Evolutionary conservation across 2,888 invertebrate genomes (phyloP), one percentile per base, ranked within the genome.

Genomic region (Drosophila silvestris): DNA sequence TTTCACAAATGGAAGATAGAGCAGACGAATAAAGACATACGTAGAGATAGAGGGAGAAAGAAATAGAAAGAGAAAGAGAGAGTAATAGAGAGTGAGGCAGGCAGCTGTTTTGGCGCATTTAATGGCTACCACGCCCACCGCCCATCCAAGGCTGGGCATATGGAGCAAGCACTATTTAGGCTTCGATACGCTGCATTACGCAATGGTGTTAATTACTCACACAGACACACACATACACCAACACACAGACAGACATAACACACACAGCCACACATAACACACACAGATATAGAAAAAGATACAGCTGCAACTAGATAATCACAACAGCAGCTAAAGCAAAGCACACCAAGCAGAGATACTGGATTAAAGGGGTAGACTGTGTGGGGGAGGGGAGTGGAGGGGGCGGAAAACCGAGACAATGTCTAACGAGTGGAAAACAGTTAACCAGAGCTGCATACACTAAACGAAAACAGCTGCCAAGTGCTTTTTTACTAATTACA

Each of bases 161-260:
- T 90, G 90, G 90, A 86, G 87, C 81, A 84, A 83, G 87, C 91
- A 91, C 89, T 91, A 85, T 85, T 90, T 90, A 87, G 91, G 91
- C 91, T 92, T 91, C 91, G 91, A 92, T 92, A 91, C 89, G 91
- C 91, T 91, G 92, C 92, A 92, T 92, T 92, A 92, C 92, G 92
- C 92, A 92, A 92, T 90, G 92, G 92, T 92, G 92, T 92, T 92
- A 92, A 92, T 92, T 92, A 91, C 92, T 70, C 83, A 85, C 83
- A 88, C 82, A 89, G 61, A 79, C 69, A 71, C 28, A 74, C 3
- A 67, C 14, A 56, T 33, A 51, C 44, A 53, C 10, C 33, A 33
- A 28, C 30, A 58, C 28, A 47, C 57, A 59, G 37, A 62, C 32
- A 62, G n/a, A 41, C 41, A 1, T 4, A 39, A 90, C 92, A 69